A percentile compares a stretch with the other conserved stretches of the same genome.
Evolutionary conservation across 2,888 invertebrate genomes (phyloP).

Genomic region (Lepidochrysops patricia): DNA sequence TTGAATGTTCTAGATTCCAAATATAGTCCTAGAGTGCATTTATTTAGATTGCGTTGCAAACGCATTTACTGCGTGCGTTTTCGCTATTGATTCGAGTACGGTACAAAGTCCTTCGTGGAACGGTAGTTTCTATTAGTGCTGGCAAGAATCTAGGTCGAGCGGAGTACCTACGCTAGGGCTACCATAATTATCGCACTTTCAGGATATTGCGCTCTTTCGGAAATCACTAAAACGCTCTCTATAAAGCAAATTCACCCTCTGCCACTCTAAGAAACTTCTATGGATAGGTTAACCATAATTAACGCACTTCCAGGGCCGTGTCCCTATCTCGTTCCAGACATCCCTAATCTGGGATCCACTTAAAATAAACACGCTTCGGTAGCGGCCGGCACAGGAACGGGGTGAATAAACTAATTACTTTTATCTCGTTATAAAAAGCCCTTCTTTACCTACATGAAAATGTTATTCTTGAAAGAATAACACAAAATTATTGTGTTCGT

Average conservation of each 20-base stretch:
- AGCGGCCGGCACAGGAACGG: slow-evolving; percentile 23
- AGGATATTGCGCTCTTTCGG: background rate
- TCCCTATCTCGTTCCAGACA: slow-evolving; percentile 20
- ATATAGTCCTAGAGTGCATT: background rate
- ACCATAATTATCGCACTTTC: background rate
- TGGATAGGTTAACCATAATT: slow-evolving; percentile 11
- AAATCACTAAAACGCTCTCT: too few species aligned
- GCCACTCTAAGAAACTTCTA: background rate
- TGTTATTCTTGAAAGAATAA: background rate
- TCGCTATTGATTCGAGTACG: slow-evolving; percentile 4
- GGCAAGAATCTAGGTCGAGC: slow-evolving; percentile 42
- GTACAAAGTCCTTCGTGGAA: slow-evolving; percentile 19
- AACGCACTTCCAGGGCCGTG: background rate
- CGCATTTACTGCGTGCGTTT: background rate
- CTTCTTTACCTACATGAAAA: background rate
- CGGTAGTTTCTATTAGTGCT: slow-evolving; percentile 20
- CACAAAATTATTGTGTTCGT: background rate
- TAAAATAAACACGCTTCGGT: slow-evolving; percentile 25
- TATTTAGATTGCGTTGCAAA: background rate
- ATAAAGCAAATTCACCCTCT: too few species aligned
- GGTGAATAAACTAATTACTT: slow-evolving; percentile 26
- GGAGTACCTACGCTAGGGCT: slow-evolving; percentile 20
- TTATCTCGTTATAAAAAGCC: slow-evolving; percentile 20
- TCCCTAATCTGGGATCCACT: slow-evolving; percentile 24
- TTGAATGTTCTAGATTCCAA: too few species aligned